Evolutionary conservation across 2,888 invertebrate species (phyloP), one percentile per base, ranked within the genome.

Genomic region (Oligia strigilis): DNA sequence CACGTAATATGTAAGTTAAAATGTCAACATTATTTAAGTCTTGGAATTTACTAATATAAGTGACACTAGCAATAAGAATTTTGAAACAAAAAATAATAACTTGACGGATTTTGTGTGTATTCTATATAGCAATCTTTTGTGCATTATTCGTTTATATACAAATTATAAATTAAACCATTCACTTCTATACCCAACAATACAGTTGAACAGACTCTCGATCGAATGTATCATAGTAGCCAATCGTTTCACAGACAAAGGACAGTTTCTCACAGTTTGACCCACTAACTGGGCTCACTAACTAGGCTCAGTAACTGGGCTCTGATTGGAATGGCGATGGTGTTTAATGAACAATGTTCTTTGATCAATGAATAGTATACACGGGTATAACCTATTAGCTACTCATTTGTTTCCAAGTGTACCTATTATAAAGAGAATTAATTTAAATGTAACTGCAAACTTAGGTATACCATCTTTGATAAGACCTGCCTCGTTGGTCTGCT

Each of bases 251-350:
- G 46, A 85, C 85, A 85, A 86, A 72, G 73, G 40, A 49, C 14
- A 83, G 80, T 86, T 86, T 58, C 65, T 58, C 74, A 64, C 52
- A 86, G 85, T 85, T 86, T 83, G 83, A 67, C 86, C 85, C 72
- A 73, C 60, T 75, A 36, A 74, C 75, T 43, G 29, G 29, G 29
- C 29, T 29, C 4, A 43, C 43, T 40, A 40, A 40, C 29, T 55
- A 64, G 40, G 73, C 64, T 69, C 65, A n/a, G n/a, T n/a, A n/a
- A n/a, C 29, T 55, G 66, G 40, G 73, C 64, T 69, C 65, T 58
- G 69, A 66, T 65, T 81, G 83, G 81, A 81, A 77, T 70, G 69
- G 29, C 60, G 36, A 64, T 64, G 36, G 36, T 36, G 64, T 55
- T 52, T 80, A 75, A 55, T 71, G n/a, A 72, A 81, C 85, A 64